Percentiles rank a stretch among this genome's conserved stretches.
Conservation (phyloP, 1,140 invertebrate genomes). For the Armadillidium nasatum region DNA sequence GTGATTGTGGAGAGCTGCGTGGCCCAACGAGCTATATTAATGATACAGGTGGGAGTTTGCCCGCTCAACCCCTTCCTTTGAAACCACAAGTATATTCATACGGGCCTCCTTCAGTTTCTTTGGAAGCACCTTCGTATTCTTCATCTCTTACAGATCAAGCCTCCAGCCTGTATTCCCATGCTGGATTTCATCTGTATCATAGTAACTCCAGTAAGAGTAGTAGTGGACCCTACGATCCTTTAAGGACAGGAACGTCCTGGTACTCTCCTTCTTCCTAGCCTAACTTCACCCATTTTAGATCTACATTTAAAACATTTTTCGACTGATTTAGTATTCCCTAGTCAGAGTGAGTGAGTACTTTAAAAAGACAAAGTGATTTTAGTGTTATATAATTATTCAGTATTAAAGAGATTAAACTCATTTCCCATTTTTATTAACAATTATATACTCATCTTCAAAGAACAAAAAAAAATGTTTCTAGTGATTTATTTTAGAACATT, state of each 20-base stretch:
- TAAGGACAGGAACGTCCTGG: neutral
- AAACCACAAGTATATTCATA: neutral
- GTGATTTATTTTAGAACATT: too few relatives aligned
- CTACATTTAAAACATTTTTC: neutral
- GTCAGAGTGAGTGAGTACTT: neutral
- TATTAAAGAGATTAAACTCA: too few relatives aligned
- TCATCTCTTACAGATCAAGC: neutral
- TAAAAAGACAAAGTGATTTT: neutral
- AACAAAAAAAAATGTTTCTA: too few relatives aligned
- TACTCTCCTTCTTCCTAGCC: slow-evolving; percentile 4
- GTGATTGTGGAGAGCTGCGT: neutral
- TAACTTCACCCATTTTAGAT: neutral
- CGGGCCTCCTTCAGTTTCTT: neutral
- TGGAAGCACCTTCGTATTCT: neutral
- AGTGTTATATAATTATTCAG: too few relatives aligned
- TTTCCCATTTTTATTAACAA: too few relatives aligned
- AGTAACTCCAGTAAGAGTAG: neutral
- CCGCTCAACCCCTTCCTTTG: neutral
- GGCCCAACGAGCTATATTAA: neutral
- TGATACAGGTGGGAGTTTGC: neutral
- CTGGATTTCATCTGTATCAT: neutral
- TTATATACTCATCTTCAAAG: too few relatives aligned
- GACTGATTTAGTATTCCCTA: neutral
- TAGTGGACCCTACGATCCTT: neutral
- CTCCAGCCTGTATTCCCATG: neutral